Evolutionary conservation across 2,888 invertebrate species (phyloP).

Genomic region (Herminia tarsipennalis): DNA sequence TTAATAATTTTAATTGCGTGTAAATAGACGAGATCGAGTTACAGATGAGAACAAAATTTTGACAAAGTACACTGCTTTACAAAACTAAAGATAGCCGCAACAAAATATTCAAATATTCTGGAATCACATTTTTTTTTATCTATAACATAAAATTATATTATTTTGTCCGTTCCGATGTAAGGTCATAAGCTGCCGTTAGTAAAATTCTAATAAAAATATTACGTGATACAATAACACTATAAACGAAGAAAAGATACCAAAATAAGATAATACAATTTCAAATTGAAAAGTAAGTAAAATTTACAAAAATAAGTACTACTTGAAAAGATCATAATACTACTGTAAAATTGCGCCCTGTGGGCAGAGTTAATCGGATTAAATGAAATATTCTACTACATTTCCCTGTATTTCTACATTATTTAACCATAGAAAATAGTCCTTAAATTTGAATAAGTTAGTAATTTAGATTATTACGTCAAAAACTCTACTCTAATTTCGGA

Average conservation of each 20-base stretch:
- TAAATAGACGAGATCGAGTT: constrained; percentile 13
- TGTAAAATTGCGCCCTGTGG: constrained; percentile 20
- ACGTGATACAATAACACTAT: constrained; percentile 12
- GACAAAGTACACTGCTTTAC: constrained; percentile 9
- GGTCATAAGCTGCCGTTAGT: constrained; percentile 32
- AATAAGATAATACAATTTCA: constrained; percentile 13
- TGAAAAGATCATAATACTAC: constrained; percentile 21
- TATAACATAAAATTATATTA: constrained; percentile 16
- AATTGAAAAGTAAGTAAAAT: constrained; percentile 16
- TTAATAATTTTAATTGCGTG: background rate
- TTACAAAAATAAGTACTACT: constrained; percentile 34
- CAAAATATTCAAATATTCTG: constrained; percentile 15
- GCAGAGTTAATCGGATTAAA: constrained; percentile 5
- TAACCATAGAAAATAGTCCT: constrained; percentile 27
- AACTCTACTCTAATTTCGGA: constrained; percentile 26
- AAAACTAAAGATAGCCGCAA: constrained; percentile 19
- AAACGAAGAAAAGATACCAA: constrained; percentile 14
- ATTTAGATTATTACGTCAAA: constrained; percentile 31
- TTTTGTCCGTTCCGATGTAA: constrained; percentile 15
- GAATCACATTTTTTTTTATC: constrained; percentile 8
- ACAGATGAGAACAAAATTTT: constrained; percentile 42
- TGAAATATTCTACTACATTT: background rate
- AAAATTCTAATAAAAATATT: constrained; percentile 7
- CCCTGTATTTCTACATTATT: background rate
- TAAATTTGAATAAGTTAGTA: constrained; percentile 24